Conservation (phyloP, 2,797 vertebrate species). For the Xerus rutilus region DNA sequence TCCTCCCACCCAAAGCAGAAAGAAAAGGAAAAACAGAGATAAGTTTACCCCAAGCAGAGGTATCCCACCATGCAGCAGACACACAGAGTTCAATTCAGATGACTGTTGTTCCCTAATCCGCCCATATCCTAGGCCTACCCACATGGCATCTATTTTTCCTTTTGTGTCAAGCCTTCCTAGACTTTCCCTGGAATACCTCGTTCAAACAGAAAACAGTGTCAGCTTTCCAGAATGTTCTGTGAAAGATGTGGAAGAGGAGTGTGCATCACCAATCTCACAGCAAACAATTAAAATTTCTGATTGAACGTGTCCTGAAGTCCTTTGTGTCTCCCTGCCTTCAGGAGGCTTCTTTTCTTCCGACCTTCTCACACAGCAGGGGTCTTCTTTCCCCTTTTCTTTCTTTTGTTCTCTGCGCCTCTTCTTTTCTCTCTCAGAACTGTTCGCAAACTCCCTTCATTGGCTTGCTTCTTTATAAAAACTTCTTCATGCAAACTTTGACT, state of each 20-base stretch:
- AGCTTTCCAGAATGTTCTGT: neutral
- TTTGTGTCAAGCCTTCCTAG: neutral
- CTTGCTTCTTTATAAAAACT: conserved; percentile 23
- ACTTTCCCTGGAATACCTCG: neutral
- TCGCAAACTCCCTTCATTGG: neutral
- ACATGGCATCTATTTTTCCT: neutral
- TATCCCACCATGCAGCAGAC: neutral
- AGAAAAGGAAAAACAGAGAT: neutral
- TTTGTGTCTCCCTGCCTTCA: neutral
- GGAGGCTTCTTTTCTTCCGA: neutral
- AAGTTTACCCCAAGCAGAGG: neutral
- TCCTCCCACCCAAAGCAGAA: neutral
- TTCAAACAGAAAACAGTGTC: neutral
- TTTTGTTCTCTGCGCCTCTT: neutral
- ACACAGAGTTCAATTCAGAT: neutral
- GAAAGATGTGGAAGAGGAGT: neutral
- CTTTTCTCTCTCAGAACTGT: neutral
- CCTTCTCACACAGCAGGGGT: neutral
- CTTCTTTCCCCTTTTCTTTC: neutral
- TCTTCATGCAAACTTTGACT: neutral
- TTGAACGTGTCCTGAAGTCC: neutral
- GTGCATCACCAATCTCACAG: neutral
- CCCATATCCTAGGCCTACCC: neutral
- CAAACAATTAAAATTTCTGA: neutral
- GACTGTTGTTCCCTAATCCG: neutral